These are phyloP conservation scores for Conus ventricosus DNA, from an alignment of 1,140 invertebrate species.

Conservation along the genomic window DNA sequence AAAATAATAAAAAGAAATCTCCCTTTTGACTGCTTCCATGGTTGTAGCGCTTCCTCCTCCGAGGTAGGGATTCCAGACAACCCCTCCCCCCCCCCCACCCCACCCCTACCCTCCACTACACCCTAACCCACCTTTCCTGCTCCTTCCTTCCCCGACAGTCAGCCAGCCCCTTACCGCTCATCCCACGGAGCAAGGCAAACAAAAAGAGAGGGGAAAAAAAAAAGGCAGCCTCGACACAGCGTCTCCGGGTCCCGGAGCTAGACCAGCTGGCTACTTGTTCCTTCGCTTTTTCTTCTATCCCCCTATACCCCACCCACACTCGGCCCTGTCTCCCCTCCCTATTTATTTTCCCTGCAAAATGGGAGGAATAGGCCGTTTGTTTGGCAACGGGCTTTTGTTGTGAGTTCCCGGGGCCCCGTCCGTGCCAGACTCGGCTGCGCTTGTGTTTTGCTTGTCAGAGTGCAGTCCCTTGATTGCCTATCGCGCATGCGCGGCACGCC, in stretches of 20 bases:
- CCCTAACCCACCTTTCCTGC: not conserved
- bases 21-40: too few species aligned
- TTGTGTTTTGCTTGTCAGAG: constrained; percentile 40
- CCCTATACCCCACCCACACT: not conserved
- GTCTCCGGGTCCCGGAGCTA: constrained; percentile 10
- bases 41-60: too few species aligned
- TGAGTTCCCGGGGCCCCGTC: constrained; percentile 26
- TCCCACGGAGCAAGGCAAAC: not conserved
- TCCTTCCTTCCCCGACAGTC: not conserved
- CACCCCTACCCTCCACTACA: not conserved
- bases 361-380: constrained; percentile 40
- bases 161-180: too few species aligned
- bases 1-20: too few species aligned
- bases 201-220: constrained; percentile 1
- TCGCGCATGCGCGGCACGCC: constrained; percentile 33
- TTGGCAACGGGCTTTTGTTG: constrained; percentile 39
- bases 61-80: too few species aligned
- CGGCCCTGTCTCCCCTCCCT: constrained; percentile 4
- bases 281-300: not conserved
- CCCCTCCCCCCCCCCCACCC: not conserved
- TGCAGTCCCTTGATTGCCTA: constrained; percentile 40
- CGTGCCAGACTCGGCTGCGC: constrained; percentile 20
- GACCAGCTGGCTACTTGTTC: constrained; percentile 28
- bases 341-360: constrained; percentile 46
- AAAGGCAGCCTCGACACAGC: not conserved